A percentile compares a stretch with the other conserved stretches of the same genome.
Evolutionary conservation across 2,888 invertebrate genomes (phyloP).

Genomic region (Aspidiotus rigidus): DNA sequence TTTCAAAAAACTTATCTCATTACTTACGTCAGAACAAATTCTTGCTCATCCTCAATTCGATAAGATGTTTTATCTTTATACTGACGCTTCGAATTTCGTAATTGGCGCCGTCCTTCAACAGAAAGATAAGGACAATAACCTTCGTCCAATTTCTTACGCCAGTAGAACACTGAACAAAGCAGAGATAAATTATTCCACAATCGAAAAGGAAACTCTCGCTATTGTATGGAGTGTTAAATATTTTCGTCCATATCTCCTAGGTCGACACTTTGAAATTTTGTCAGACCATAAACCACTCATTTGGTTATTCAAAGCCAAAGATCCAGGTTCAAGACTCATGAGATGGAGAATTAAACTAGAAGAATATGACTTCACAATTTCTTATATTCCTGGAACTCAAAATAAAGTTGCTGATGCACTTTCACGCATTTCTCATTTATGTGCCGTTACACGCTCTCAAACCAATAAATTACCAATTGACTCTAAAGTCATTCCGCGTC

Average conservation of each 20-base stretch:
- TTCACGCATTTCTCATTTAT: not conserved
- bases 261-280: constrained; percentile 37
- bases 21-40: constrained; percentile 11
- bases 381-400: constrained; percentile 16
- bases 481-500: too few species aligned
- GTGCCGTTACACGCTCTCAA: too few species aligned
- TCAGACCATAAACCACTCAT: constrained; percentile 24
- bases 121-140: constrained; percentile 37
- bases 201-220: constrained; percentile 40
- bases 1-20: not conserved
- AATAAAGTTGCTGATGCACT: constrained; percentile 21
- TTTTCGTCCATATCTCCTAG: constrained; percentile 39
- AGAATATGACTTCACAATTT: constrained; percentile 30
- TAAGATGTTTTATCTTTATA: constrained; percentile 35
- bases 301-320: constrained; percentile 18
- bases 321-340: constrained; percentile 8
- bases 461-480: too few species aligned
- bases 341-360: constrained; percentile 29
- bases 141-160: constrained; percentile 40
- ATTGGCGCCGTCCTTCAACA: constrained; percentile 39
- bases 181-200: constrained; percentile 39
- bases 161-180: constrained; percentile 39
- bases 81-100: constrained; percentile 39
- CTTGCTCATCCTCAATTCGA: constrained; percentile 34
- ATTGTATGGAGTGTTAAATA: constrained; percentile 40